Conservation (phyloP, 1,140 invertebrate genomes). For the Sycophaga agraensis region DNA sequence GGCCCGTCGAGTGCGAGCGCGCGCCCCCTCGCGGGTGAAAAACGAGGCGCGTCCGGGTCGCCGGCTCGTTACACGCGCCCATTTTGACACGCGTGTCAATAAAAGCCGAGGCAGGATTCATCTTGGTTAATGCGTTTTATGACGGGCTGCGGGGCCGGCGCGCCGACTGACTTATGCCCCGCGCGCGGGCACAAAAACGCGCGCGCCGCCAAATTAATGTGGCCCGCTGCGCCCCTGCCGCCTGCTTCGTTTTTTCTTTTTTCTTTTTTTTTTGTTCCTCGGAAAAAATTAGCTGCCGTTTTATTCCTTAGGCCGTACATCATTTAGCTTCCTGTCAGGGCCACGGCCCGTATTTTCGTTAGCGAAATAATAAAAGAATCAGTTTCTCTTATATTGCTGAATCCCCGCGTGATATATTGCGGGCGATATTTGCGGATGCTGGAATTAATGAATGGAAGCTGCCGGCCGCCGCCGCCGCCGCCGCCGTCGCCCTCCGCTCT, state of each 20-base stretch:
- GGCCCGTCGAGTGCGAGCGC: neutral
- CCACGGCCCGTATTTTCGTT: neutral
- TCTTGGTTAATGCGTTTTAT: constrained; percentile 29
- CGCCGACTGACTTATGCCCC: constrained; percentile 4
- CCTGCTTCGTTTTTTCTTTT: neutral
- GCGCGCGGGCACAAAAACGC: constrained; percentile 13
- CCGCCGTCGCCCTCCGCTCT: too few relatives aligned
- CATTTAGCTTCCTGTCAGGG: neutral
- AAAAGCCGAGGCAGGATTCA: constrained; percentile 29
- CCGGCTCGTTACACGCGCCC: constrained; percentile 24
- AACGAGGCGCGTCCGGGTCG: constrained; percentile 12
- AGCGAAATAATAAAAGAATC: neutral
- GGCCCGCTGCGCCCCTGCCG: neutral
- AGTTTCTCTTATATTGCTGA: too few relatives aligned
- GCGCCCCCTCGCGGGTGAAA: neutral
- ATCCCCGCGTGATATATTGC: too few relatives aligned
- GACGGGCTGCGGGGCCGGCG: neutral
- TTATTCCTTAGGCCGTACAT: neutral
- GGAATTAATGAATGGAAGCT: too few relatives aligned
- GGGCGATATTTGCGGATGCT: too few relatives aligned
- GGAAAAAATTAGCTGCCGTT: constrained; percentile 22
- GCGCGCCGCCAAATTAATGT: constrained; percentile 12
- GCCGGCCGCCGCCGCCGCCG: too few relatives aligned
- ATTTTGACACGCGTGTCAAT: constrained; percentile 35
- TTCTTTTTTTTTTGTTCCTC: neutral